phyloP scores from a whole-genome alignment of 2,888 invertebrate species.

The Neocrepidodera transversa region DNA sequence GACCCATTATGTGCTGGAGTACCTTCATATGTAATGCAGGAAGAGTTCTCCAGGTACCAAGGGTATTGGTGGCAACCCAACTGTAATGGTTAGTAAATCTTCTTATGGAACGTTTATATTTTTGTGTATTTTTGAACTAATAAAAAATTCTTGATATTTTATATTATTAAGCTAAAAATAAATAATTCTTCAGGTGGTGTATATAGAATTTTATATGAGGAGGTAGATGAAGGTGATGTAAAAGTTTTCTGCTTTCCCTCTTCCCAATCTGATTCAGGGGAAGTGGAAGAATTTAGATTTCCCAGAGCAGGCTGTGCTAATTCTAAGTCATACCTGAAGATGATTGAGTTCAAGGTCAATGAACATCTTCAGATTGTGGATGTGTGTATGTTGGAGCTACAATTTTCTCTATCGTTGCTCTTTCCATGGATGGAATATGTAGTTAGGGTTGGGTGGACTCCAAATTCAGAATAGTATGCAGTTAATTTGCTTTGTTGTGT shows the following conservation, averaged over 20 bases:
- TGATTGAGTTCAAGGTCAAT: slow-evolving; percentile 79
- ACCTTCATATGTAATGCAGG: slow-evolving; percentile 98
- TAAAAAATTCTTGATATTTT: too few species aligned
- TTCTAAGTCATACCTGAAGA: slow-evolving; percentile 86
- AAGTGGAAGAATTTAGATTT: slow-evolving; percentile 86
- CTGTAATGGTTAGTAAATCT: slow-evolving; percentile 72
- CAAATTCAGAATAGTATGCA: slow-evolving; percentile 85
- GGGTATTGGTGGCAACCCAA: slow-evolving; percentile 99
- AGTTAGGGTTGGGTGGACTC: slow-evolving; percentile 94
- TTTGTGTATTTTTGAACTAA: slow-evolving; percentile 3
- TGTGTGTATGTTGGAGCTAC: slow-evolving; percentile 76
- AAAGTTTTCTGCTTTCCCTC: slow-evolving; percentile 90
- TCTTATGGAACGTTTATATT: too few species aligned
- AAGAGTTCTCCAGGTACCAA: slow-evolving; percentile 95
- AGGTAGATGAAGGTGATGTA: slow-evolving; percentile 89
- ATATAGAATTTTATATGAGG: slow-evolving; percentile 85
- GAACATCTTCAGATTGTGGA: slow-evolving; percentile 74
- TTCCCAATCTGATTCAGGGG: slow-evolving; percentile 78
- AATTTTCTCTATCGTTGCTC: slow-evolving; percentile 77
- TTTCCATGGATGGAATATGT: slow-evolving; percentile 97
- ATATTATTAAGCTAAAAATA: too few species aligned
- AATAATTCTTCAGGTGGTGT: too few species aligned
- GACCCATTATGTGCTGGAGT: slow-evolving; percentile 91
- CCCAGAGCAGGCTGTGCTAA: slow-evolving; percentile 90
- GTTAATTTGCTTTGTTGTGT: neutral